Evolutionary conservation across 2,797 vertebrate species (phyloP).

Genomic region (Poeciliopsis presidionis): DNA sequence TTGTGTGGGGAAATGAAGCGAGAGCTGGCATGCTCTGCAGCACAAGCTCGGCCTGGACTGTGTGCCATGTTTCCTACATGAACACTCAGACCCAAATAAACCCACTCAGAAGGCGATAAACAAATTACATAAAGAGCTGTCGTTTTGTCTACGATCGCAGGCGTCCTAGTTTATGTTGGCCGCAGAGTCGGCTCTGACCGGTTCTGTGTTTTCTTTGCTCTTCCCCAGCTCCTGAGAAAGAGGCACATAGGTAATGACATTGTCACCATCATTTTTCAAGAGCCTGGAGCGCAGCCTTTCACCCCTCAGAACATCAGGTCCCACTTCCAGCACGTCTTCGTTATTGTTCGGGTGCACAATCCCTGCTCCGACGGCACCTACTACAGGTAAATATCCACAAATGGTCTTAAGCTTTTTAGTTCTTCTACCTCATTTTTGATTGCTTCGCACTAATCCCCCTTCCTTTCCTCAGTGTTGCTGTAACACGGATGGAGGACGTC

Average conservation of each 20-base stretch:
- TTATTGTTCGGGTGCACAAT: conserved; percentile 90
- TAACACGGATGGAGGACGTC: conserved; percentile 95
- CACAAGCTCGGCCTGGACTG: conserved; percentile 54
- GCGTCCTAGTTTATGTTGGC: conserved; percentile 26
- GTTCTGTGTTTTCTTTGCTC: conserved; percentile 8
- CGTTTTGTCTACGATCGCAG: conserved; percentile 43
- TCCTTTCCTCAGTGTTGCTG: conserved; percentile 84
- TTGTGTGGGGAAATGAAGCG: conserved; percentile 65
- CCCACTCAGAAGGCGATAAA: conserved; percentile 53
- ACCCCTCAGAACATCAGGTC: conserved; percentile 94
- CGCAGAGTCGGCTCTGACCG: conserved; percentile 19
- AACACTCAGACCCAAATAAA: conserved; percentile 56
- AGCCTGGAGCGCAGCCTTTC: conserved; percentile 91
- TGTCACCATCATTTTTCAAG: conserved; percentile 97
- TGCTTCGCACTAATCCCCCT: neutral
- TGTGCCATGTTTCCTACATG: conserved; percentile 47
- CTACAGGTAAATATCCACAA: conserved; percentile 85
- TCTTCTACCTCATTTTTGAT: neutral
- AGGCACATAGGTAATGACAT: conserved; percentile 98
- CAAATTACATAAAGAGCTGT: conserved; percentile 67
- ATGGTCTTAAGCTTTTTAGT: neutral
- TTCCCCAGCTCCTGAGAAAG: conserved; percentile 88
- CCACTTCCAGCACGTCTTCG: conserved; percentile 96
- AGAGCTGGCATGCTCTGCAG: conserved; percentile 56
- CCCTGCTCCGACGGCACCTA: conserved; percentile 89